Evolutionary conservation across 2,797 vertebrate species (phyloP).

Genomic region (Eidolon dupreanum): DNA sequence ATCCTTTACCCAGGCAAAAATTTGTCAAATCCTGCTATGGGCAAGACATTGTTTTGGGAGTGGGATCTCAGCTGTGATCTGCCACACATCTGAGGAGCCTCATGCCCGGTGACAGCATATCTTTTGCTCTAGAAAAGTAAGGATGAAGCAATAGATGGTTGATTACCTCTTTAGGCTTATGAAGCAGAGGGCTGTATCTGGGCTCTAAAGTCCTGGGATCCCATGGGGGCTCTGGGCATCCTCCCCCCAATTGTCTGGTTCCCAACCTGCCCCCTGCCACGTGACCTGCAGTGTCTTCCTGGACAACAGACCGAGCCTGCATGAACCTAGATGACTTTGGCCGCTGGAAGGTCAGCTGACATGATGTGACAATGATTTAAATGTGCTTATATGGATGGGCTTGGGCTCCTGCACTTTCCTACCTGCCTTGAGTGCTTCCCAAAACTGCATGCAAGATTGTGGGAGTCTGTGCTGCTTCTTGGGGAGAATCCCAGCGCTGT

Average conservation of each 20-base stretch:
- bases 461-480: neutral
- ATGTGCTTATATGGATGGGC: neutral
- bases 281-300: neutral
- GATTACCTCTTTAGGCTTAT: neutral
- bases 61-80: neutral
- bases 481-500: neutral
- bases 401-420: neutral
- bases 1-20: neutral
- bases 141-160: neutral
- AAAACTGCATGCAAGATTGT: fast-evolving
- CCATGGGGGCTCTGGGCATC: fast-evolving
- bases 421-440: fast-evolving
- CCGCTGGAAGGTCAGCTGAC: neutral
- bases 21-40: neutral
- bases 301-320: neutral
- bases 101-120: neutral
- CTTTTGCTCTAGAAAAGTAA: neutral
- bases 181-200: neutral
- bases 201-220: neutral
- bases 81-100: neutral
- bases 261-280: fast-evolving
- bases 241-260: fast-evolving
- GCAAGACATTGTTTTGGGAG: no score
- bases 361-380: neutral
- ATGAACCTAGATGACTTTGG: neutral